Base-by-base conservation (phyloP, 2,888 invertebrate species). In the Agrochola lota region DNA sequence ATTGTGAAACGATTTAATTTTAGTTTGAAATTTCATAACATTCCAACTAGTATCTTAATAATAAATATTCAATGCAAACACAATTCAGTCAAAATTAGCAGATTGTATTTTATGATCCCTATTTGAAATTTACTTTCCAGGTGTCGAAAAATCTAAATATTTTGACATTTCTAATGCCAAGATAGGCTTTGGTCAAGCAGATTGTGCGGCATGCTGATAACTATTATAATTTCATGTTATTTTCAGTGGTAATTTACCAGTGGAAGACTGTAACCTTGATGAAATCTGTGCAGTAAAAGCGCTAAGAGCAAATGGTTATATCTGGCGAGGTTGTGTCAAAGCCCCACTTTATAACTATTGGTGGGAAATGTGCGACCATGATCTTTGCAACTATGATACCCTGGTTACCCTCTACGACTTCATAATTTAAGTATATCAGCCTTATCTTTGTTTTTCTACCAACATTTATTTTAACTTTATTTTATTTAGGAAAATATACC, bases 261-360 rank as follows among this genome's bases (percentile, higher is more conserved):
- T 89, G 11, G 88, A 93, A 89, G 88, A 91, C 62, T 95, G 95
- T 75, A 77, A 88, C n/a, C 75, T 89, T 43, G 90, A 94, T 80
- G 94, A 95, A 91, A 88, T 95, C 59, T 96, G 95, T 86, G 95
- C 91, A 23, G 92, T 95, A 4, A 94, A 87, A 89, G 91, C 93
- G 7, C 88, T 94, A 0, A 91, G 89, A 85, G 91, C 89, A 23
- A 85, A 92, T 35, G 95, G 94, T 3, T 95, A 95, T 67, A 85
- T 95, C 57, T 95, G 95, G 95, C 92, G 96, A 17, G 96, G 96
- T 9, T 96, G 96, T 80, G 69, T 94, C 7, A 89, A 89, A 67
- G 77, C 78, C 17, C 95, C 95, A 2, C 89, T 93, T 3, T 96
- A 93, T 81, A 96, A 96, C 85, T 94, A 95, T 81, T 95, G 94